Evolutionary conservation across 2,888 invertebrate genomes (phyloP).

Genomic region (Apotomis turbidana): DNA sequence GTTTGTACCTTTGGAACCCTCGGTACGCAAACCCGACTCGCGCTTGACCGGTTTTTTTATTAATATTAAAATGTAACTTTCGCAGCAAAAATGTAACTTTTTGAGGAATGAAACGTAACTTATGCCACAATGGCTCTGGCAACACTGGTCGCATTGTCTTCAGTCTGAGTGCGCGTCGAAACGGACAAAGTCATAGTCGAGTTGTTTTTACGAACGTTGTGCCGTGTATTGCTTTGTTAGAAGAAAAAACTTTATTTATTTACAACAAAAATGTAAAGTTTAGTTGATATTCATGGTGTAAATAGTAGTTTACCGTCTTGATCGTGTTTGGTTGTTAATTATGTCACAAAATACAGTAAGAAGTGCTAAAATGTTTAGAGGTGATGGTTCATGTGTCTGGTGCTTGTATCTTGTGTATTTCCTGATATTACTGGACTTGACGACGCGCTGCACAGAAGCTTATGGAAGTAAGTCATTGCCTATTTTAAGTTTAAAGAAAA

Average conservation of each 20-base stretch:
- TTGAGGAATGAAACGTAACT: too few species aligned
- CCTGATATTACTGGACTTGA: constrained; percentile 69
- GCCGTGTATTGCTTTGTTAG: constrained; percentile 36
- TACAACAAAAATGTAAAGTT: constrained; percentile 38
- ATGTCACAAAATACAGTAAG: constrained; percentile 37
- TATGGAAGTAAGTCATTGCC: constrained; percentile 66
- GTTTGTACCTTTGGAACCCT: too few species aligned
- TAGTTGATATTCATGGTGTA: constrained; percentile 25
- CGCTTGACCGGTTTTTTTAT: too few species aligned
- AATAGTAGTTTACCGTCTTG: constrained; percentile 27
- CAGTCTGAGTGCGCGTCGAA: constrained; percentile 35
- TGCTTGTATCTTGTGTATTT: constrained; percentile 65
- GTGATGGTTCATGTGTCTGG: constrained; percentile 64
- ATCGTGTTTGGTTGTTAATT: constrained; percentile 31
- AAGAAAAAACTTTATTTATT: constrained; percentile 31
- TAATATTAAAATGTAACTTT: too few species aligned
- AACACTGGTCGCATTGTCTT: constrained; percentile 32
- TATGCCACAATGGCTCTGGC: too few species aligned
- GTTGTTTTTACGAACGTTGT: constrained; percentile 30
- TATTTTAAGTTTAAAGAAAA: not conserved
- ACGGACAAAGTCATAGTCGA: constrained; percentile 20
- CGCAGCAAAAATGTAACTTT: too few species aligned
- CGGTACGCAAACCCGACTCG: too few species aligned
- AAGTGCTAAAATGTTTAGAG: constrained; percentile 69
- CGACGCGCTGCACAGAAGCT: constrained; percentile 70